Percentiles rank a stretch among this genome's conserved stretches.
Evolutionary conservation across 2,113 vertebrate genomes (phyloP).

Genomic region (Dryoscopus gambensis): DNA sequence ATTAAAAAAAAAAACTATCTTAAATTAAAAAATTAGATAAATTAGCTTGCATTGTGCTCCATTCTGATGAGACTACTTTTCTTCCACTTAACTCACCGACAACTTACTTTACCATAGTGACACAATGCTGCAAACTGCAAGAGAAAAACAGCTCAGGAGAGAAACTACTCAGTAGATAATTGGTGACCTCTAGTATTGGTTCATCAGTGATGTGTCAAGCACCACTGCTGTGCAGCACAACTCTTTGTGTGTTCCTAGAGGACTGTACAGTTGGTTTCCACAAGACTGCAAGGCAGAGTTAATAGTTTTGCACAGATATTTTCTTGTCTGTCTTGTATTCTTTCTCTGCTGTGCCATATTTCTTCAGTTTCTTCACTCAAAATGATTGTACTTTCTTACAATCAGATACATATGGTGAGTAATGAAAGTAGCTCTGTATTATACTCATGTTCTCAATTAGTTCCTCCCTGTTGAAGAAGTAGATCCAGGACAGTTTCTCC

Average conservation of each 20-base stretch:
- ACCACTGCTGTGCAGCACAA: neutral
- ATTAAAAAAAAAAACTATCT: neutral
- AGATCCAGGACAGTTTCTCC: conserved; percentile 36
- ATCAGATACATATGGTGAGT: neutral
- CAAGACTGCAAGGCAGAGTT: neutral
- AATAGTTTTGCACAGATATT: neutral
- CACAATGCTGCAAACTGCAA: neutral
- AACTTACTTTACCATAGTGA: neutral
- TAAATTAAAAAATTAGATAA: neutral
- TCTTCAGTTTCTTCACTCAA: neutral
- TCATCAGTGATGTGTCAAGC: neutral
- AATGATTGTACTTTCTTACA: neutral
- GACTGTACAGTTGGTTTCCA: neutral
- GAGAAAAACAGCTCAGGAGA: neutral
- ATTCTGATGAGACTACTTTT: neutral
- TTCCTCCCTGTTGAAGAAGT: conserved; percentile 39
- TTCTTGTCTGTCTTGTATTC: neutral
- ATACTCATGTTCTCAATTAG: conserved; percentile 35
- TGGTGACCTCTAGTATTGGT: neutral
- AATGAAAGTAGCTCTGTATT: conserved; percentile 2
- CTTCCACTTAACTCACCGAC: neutral
- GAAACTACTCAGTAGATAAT: neutral
- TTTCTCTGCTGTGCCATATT: neutral
- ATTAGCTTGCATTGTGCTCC: neutral
- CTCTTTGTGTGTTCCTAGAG: neutral